Base-by-base conservation (phyloP, 2,888 invertebrate genomes). In the Sylvicola cinctus region DNA sequence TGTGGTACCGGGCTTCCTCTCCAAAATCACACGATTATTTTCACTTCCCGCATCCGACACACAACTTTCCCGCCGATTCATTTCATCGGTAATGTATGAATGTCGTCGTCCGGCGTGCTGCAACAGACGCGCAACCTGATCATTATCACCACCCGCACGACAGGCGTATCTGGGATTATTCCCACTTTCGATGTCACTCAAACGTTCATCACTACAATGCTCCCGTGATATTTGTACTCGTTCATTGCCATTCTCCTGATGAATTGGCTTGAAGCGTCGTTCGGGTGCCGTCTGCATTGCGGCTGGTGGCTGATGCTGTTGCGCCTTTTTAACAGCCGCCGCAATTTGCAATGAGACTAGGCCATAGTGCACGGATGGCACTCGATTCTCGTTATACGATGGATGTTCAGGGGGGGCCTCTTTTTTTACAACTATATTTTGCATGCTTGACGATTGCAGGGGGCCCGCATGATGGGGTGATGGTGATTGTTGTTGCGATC, bases 331-430 rank as follows among this genome's bases (percentile, higher is more conserved):
- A 4, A 38, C 38, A 20, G 38, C 38, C 16, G 38, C 38, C 7
- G 40, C 36, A 20, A 36, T 36, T 38, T 40, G 38, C n/a, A 40
- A 17, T 4, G 40, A 40, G 3, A 38, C 32, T 15, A 38, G 29
- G 8, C 37, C 37, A 31, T 36, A 39, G 17, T 39, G 39, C 17
- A 32, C 23, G 2, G 35, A n/a, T 14, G 30, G 32, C 13, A 37
- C 31, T 3, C 16, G 25, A 27, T 27, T 13, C 7, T 25, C 25
- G 25, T 30, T 29, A 23, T 34, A 16, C 13, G 14, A 12, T 29
- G 17, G 12, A 28, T 33, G 16, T 23, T 26, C 31, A 26, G 35
- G 23, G 20, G 17, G 25, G 15, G 34, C 20, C 27, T 35, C 35
- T 15, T 33, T 33, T 33, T 33, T 33, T 4, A 35, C n/a, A n/a